Conservation (phyloP, 2,113 vertebrate species). For the Gadus chalcogrammus region DNA sequence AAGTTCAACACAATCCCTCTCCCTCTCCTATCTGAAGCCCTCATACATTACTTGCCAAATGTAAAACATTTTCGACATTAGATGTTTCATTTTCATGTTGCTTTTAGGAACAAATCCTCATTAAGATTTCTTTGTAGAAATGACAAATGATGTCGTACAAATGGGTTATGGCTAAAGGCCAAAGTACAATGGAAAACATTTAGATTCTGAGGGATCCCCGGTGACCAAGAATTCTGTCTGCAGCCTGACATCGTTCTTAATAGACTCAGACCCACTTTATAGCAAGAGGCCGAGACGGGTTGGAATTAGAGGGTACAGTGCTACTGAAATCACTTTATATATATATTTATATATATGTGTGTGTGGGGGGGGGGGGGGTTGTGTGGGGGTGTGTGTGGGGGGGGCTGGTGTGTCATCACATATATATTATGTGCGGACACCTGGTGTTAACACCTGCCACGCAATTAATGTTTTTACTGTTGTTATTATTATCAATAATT, state of each 20-base stretch:
- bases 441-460: no score
- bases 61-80: neutral
- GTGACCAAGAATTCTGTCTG: slow-evolving; percentile 38
- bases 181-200: slow-evolving; percentile 26
- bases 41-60: neutral
- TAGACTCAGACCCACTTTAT: neutral
- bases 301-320: no score
- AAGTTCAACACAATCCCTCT: neutral
- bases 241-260: slow-evolving; percentile 44
- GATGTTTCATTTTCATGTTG: neutral
- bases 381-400: no score
- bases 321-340: no score
- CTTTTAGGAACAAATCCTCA: neutral
- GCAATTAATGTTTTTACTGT: no score
- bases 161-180: slow-evolving; percentile 28
- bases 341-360: no score
- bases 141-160: slow-evolving; percentile 1
- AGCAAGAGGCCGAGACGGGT: neutral
- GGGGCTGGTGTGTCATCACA: no score
- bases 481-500: no score
- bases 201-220: slow-evolving; percentile 41
- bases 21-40: no score
- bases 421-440: no score
- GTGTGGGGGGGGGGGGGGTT: no score
- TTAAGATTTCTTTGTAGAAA: neutral